Evolutionary conservation across 2,888 invertebrate species (phyloP), one percentile per base, ranked within the genome.

Genomic region (Rapana venosa): DNA sequence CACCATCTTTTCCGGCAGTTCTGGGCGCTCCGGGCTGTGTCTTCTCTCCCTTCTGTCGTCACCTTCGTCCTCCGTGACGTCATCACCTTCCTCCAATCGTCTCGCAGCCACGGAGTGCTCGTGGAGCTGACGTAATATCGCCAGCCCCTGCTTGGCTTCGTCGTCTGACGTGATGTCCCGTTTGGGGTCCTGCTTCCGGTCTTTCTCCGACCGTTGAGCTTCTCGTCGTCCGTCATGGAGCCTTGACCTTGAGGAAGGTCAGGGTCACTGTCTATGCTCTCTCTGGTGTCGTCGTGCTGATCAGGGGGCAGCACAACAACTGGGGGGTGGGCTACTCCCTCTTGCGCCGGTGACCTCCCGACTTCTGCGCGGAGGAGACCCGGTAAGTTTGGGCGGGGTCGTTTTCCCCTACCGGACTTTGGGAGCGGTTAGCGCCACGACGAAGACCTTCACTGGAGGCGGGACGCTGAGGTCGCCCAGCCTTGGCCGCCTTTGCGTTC

Each of bases 161-260:
- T 74, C 87, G n/a, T 70, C 87, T 4, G 36, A 66, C 32, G 58
- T 83, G 22, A 47, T 4, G 56, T 85, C 85, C 8, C 26, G 4
- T 32, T 47, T 20, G 6, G 5, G 30, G 11, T 70, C 22, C 26
- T 0, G 66, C 6, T 36, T 26, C 13, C 22, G 5, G 70, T 35
- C 22, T 87, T 87, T 30, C 30, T 17, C 74, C 1, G 58, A 61
- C 17, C 66, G 61, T 86, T 30, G 58, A 86, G 56, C 47, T 74
- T 87, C 30, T 87, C 87, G 74, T 87, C 87, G 26, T 87, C 87
- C 70, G 87, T 87, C 74, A 87, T 35, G 0, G 36, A 74, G 13
- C 87, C 47, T 8, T 74, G 86, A 79, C 79, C n/a, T 35, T 32
- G 79, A 1, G 8, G 84, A 30, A 58, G 58, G 36, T 58, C 56